A percentile compares a stretch with the other conserved stretches of the same genome.
Evolutionary conservation across 2,797 vertebrate species (phyloP).

Genomic region (Sus cebifrons): DNA sequence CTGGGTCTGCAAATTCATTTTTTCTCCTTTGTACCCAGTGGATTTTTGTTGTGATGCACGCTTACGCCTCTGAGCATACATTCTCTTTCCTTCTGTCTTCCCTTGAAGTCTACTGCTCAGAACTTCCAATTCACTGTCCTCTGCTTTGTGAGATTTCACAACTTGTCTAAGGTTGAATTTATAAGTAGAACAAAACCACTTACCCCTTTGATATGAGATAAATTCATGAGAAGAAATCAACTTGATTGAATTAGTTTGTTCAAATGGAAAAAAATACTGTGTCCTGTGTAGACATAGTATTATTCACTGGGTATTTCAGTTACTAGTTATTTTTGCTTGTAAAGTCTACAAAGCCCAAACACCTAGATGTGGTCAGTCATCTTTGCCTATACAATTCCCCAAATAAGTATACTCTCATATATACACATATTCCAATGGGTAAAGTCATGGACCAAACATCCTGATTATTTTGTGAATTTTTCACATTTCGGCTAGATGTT

Average conservation of each 20-base stretch:
- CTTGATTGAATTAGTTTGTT: slow-evolving; percentile 79
- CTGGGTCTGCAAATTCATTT: neutral
- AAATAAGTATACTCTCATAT: slow-evolving; percentile 36
- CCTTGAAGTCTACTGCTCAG: neutral
- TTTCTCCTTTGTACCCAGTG: neutral
- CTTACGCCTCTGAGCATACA: neutral
- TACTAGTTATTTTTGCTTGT: slow-evolving; percentile 19
- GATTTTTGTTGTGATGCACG: neutral
- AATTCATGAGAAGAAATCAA: slow-evolving; percentile 74
- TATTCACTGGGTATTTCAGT: slow-evolving; percentile 20
- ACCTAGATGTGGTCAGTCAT: slow-evolving; percentile 11
- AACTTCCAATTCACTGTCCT: slow-evolving; percentile 3
- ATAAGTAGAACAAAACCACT: slow-evolving; percentile 42
- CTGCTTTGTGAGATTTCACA: neutral
- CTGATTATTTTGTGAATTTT: slow-evolving; percentile 72
- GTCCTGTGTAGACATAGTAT: neutral
- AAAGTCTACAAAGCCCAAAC: neutral
- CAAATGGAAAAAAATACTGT: slow-evolving; percentile 66
- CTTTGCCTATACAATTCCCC: slow-evolving; percentile 18
- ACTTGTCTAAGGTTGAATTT: slow-evolving; percentile 52
- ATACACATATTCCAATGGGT: neutral
- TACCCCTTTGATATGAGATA: slow-evolving; percentile 30
- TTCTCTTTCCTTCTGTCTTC: slow-evolving; percentile 13
- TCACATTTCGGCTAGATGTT: slow-evolving; percentile 56
- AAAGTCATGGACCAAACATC: slow-evolving; percentile 44